phyloP scores from a whole-genome alignment of 2,113 vertebrate species.

The Tapirus terrestris region DNA sequence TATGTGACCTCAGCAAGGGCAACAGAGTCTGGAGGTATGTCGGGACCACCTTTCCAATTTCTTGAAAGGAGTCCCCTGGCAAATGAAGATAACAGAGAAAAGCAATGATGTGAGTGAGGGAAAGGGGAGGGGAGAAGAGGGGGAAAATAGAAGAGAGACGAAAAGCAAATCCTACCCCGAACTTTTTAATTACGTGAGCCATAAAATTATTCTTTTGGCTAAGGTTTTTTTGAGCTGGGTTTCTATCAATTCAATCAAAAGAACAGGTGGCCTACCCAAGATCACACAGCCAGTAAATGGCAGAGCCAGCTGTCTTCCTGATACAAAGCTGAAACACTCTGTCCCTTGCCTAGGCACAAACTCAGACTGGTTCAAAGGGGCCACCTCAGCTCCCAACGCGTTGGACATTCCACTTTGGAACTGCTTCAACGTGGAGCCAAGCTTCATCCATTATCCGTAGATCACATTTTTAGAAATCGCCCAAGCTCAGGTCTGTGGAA shows the following conservation, averaged over 20 bases:
- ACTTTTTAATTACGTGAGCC: neutral
- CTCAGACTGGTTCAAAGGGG: neutral
- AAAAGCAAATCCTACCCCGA: neutral
- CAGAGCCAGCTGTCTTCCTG: neutral
- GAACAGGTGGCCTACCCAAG: neutral
- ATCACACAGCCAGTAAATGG: neutral
- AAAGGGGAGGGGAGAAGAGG: rapidly evolving
- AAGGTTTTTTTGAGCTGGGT: neutral
- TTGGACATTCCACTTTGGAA: neutral
- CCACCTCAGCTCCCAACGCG: neutral
- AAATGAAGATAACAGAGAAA: neutral
- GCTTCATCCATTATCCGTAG: neutral
- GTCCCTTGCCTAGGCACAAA: neutral
- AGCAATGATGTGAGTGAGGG: neutral
- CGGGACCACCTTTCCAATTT: neutral
- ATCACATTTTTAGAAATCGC: neutral
- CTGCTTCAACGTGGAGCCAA: neutral
- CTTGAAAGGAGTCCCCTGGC: neutral
- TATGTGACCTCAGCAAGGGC: neutral
- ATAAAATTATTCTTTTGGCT: neutral
- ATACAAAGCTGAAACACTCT: neutral
- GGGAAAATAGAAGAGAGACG: neutral
- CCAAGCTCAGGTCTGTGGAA: neutral
- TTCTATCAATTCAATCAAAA: neutral
- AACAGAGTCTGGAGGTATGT: neutral